Percentiles rank a stretch among this genome's conserved stretches.
Evolutionary conservation across 2,113 vertebrate genomes (phyloP).

Genomic region (Choloepus hoffmanni): DNA sequence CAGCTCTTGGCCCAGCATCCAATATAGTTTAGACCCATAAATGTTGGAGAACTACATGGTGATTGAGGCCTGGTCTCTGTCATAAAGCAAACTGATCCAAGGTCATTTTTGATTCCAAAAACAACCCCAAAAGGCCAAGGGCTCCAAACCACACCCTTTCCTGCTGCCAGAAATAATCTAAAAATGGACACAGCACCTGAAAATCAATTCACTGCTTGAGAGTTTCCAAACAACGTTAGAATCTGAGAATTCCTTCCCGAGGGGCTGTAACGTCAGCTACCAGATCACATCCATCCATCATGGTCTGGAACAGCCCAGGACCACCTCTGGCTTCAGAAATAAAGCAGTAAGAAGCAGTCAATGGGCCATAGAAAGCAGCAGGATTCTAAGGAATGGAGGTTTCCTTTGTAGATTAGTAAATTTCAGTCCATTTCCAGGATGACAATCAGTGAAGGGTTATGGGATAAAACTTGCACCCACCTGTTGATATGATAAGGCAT

Average conservation of each 20-base stretch:
- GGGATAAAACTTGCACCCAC: neutral
- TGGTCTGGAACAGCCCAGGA: rapidly evolving
- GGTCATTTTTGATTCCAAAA: neutral
- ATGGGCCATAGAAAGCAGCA: neutral
- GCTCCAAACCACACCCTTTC: neutral
- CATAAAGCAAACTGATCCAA: neutral
- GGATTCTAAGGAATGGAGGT: neutral
- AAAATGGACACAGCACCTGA: neutral
- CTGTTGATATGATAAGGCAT: neutral
- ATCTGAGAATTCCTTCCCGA: neutral
- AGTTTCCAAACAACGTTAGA: neutral
- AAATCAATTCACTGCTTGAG: neutral
- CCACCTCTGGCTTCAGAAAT: neutral
- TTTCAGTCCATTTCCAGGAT: neutral
- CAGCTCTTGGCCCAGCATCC: neutral
- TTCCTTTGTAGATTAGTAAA: neutral
- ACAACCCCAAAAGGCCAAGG: neutral
- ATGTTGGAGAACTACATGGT: neutral
- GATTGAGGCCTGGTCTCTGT: neutral
- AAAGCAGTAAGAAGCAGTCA: neutral
- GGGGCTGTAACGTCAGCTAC: neutral
- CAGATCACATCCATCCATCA: neutral
- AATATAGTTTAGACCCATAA: neutral
- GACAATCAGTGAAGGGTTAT: neutral
- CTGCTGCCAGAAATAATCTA: neutral